Base-by-base conservation (phyloP, 1,140 invertebrate genomes). In the Asobara japonica region DNA sequence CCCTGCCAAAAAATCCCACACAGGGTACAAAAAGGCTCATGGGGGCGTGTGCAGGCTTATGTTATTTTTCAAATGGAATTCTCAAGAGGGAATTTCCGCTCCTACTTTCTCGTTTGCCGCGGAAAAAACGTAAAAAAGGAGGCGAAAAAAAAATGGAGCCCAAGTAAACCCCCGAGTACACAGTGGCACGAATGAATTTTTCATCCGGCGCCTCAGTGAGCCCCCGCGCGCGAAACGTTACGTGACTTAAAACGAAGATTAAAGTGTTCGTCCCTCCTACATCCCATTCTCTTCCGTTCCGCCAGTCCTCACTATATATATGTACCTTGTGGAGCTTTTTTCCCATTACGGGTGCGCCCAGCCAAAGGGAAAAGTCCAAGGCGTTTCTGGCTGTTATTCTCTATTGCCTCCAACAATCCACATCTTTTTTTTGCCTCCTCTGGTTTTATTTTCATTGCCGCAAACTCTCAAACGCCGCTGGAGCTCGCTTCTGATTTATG, bases 181-280 rank as follows among this genome's bases (percentile, higher is more conserved):
- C 48, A 33, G 65, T 67, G 31, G 38, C 25, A 61, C 51, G 79
- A 79, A 84, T 82, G 81, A 81, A 82, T 79, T 80, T 80, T 80
- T 80, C 78, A 80, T 80, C 77, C 76, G 72, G 75, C 78, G 74
- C 78, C 78, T 79, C 80, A 80, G 56, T 22, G 41, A 13, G n/a
- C 41, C 41, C 41, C 41, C 41, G 41, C 75, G 77, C 78, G 80
- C 80, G 77, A 80, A 80, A 82, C 80, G 77, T 72, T 79, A 77
- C 76, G 79, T 78, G 78, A 77, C 78, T 80, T 79, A 80, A 79
- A 79, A 76, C 77, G 77, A 77, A 81, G 79, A 82, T 81, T 80
- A 81, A 81, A 81, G 79, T 79, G 68, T 60, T 45, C 41, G 41
- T 45, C 41, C 41, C 41, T 45, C 41, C 41, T 45, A 45, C 41